Evolutionary conservation across 2,888 invertebrate species (phyloP), one percentile per base, ranked within the genome.

Genomic region (Cephus runcator): DNA sequence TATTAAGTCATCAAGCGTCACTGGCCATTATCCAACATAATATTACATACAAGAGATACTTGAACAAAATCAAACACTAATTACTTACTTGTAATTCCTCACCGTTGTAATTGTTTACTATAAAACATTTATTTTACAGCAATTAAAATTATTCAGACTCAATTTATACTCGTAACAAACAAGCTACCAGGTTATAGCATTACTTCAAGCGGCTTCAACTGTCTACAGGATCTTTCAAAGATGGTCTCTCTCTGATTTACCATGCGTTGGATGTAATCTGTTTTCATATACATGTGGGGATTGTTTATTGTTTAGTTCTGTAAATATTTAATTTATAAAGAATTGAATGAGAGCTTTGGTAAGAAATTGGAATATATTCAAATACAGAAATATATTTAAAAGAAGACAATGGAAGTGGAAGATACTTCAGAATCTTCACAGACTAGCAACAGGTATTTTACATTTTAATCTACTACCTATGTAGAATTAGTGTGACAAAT

Each of bases 401-500:
- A 3, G 11, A 12, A 34, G n/a, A 76, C 34, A 31, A 81, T 81
- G 81, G 80, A 80, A 30, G 68, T n/a, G 0, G 80, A 80, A 2
- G 81, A 81, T 12, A 36, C 68, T 69, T 73, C 79, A 11, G 77
- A 79, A 34, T 69, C 79, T 15, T 69, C 79, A 12, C 78, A 81
- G 75, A 74, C 75, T 73, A 78, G 79, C 78, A 78, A 81, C 79
- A 82, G 81, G 82, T 82, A 74, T 74, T 74, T 74, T 74, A 56
- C 56, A 23, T 56, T 56, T 56, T 9, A 23, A 23, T 1, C 2
- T 56, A 56, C 56, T 2, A 33, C 33, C 33, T 33, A 56, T 23
- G 23, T 56, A 56, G 9, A 56, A 9, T 56, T 23, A 56, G 23
- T 56, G 23, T 56, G 56, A 23, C 23, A 56, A 56, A 56, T 23